Evolutionary conservation across 2,797 vertebrate species (phyloP).

Genomic region (Chrosomus eos): DNA sequence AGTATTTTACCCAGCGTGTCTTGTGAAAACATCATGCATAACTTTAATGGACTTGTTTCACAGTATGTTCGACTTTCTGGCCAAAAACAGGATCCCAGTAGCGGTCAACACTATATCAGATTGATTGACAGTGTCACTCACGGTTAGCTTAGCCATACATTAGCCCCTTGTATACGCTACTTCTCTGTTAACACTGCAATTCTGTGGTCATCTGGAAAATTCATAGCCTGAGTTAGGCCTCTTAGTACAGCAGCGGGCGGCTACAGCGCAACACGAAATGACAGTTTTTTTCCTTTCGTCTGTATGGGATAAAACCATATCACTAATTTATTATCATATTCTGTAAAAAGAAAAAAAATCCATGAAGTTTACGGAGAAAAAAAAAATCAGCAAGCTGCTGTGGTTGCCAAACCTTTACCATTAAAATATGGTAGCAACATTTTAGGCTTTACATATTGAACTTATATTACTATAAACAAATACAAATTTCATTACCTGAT

Average conservation of each 20-base stretch:
- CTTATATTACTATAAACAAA: neutral
- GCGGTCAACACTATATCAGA: slow-evolving; percentile 63
- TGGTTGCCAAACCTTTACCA: neutral
- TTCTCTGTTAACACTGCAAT: slow-evolving; percentile 60
- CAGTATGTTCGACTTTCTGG: slow-evolving; percentile 51
- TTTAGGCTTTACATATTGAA: neutral
- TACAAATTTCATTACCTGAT: neutral
- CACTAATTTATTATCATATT: neutral
- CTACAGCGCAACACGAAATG: neutral
- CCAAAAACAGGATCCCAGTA: slow-evolving; percentile 44
- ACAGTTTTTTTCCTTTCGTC: neutral
- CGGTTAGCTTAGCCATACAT: slow-evolving; percentile 58
- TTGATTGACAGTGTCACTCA: slow-evolving; percentile 66
- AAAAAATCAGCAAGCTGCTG: neutral
- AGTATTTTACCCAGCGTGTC: slow-evolving; percentile 50
- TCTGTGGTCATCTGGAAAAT: slow-evolving; percentile 47
- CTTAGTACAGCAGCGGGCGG: neutral
- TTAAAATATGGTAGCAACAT: neutral
- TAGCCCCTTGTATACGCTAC: slow-evolving; percentile 53
- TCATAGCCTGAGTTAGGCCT: slow-evolving; percentile 31
- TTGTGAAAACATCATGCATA: slow-evolving; percentile 59
- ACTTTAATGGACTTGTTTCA: slow-evolving; percentile 60
- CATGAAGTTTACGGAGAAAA: neutral
- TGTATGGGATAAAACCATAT: neutral
- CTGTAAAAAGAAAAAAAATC: neutral